phyloP scores from a whole-genome alignment of 2,113 vertebrate genomes.

The Taurulus bubalis region DNA sequence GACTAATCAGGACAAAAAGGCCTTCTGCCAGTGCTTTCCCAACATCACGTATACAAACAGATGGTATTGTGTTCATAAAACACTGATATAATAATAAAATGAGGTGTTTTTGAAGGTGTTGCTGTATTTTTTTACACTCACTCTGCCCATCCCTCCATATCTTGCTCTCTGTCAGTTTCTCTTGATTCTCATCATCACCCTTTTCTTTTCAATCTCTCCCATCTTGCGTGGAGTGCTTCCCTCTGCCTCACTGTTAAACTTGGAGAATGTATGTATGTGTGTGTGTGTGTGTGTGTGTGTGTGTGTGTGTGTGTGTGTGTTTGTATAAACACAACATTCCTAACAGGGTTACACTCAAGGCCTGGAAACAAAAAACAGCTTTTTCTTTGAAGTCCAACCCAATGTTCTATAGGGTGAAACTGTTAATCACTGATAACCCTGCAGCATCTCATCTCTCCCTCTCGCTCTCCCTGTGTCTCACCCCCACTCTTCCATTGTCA shows the following conservation, averaged over 20 bases:
- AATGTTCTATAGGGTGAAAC: conserved; percentile 86
- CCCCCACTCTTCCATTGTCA: conserved; percentile 85
- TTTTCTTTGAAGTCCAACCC: conserved; percentile 83
- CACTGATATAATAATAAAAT: background rate
- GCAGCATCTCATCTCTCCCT: conserved; percentile 77
- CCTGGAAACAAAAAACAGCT: conserved; percentile 63
- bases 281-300: conserved; percentile 33
- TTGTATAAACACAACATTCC: conserved; percentile 52
- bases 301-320: conserved; percentile 30
- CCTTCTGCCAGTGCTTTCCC: background rate
- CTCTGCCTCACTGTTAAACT: conserved; percentile 39
- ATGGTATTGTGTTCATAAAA: background rate
- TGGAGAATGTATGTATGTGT: conserved; percentile 2
- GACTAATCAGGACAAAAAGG: background rate
- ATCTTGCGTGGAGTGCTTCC: conserved; percentile 24
- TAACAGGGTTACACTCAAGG: conserved; percentile 75
- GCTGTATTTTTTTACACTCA: background rate
- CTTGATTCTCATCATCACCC: conserved; percentile 22
- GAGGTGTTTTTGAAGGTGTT: background rate
- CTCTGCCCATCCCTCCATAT: background rate
- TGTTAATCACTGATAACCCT: conserved; percentile 95
- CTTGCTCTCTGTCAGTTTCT: conserved; percentile 19
- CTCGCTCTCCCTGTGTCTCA: conserved; percentile 78
- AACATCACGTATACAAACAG: background rate
- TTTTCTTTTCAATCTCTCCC: conserved; percentile 32